Base-by-base conservation (phyloP, 2,113 vertebrate genomes). In the Vicugna pacos region DNA sequence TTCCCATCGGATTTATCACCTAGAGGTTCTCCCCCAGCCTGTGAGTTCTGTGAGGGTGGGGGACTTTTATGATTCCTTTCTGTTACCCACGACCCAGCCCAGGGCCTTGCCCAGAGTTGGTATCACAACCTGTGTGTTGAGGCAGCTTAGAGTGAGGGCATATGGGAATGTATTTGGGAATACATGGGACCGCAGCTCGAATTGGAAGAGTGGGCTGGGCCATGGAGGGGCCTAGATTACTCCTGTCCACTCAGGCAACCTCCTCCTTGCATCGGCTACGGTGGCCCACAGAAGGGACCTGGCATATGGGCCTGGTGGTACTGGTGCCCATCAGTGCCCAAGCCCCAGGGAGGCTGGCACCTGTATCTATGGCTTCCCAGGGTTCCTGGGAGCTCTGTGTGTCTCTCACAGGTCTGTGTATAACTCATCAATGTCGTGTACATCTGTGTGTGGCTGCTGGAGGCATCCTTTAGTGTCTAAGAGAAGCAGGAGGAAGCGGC, bases 321-420 rank as follows among this genome's bases (percentile, higher is more conserved):
- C 58, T 64, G 69, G 24, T 85, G 46, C 70, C 90, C 79, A 73
- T 90, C 69, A 82, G 62, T 58, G 46, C 8, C 22, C 73, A 67
- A 69, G 30, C 26, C 73, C 46, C 16, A n/a, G 58, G 62, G 90
- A 90, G 20, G 48, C 72, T 81, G 76, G 10, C 24, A 54, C 72
- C 64, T 89, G 15, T 42, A 46, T 54, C 50, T 85, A 26, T 10
- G 15, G 16, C 24, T 20, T 86, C 22, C 26, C 20, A 48, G 48
- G 58, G 19, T 16, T 58, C 81, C 42, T n/a, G 26, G 58, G 62
- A 88, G 48, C 54, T 80, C 32, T 42, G 17, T 1, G 22, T 58
- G 38, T 91, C 17, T 60, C 89, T 80, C 60, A 32, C 26, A 91
- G 30, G 20, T 96, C 77, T 96, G 30, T 64, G 81, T 62, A 35